These are phyloP conservation scores for Brachyhypopomus occidentalis DNA, from an alignment of 2,113 vertebrate genomes.

Conservation along the genomic window DNA sequence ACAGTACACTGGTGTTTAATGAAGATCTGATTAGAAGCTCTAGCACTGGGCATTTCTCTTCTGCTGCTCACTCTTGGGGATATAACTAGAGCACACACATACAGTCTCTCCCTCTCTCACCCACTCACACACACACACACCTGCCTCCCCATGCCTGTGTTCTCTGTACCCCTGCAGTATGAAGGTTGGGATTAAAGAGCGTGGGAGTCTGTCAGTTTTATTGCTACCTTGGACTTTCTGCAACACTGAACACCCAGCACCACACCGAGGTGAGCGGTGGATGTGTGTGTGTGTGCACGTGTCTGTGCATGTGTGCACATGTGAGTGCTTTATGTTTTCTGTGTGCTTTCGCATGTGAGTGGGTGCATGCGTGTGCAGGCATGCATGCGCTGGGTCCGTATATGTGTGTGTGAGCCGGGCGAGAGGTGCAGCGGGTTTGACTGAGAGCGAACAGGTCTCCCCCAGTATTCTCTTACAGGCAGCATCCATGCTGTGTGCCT, in stretches of 20 bases:
- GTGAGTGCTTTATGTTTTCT: constrained; percentile 12
- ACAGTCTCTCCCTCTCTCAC: not conserved
- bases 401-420: not conserved
- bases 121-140: constrained; percentile 1
- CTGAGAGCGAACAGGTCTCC: constrained; percentile 38
- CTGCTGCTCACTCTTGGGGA: not conserved
- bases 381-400: not conserved
- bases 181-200: constrained; percentile 43
- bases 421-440: constrained; percentile 13
- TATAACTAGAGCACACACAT: too few species aligned
- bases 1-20: not conserved
- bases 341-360: not conserved
- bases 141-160: not conserved
- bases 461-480: not conserved
- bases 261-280: constrained; percentile 22
- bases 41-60: not conserved
- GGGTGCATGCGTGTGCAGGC: too few species aligned
- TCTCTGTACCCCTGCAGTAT: not conserved
- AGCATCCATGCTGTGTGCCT: constrained; percentile 11
- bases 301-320: constrained; percentile 29
- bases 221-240: constrained; percentile 53
- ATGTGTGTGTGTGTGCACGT: constrained; percentile 15
- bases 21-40: not conserved
- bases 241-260: constrained; percentile 41
- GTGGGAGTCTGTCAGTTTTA: constrained; percentile 56